phyloP scores from a whole-genome alignment of 1,140 invertebrate species.

The Orchesella cincta region DNA sequence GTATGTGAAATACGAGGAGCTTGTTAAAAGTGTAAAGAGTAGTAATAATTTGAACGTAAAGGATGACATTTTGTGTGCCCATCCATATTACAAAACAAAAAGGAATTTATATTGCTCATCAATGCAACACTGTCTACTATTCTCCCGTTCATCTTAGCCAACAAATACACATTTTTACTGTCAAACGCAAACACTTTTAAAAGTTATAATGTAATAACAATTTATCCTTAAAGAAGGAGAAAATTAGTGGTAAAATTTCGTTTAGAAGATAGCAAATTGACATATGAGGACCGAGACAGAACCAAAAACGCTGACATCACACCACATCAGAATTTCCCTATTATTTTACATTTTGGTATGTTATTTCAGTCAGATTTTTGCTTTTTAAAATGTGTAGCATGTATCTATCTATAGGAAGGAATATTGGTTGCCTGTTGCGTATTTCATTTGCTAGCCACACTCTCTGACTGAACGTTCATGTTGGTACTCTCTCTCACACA shows the following conservation, averaged over 20 bases:
- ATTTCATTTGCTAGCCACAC: too few relatives aligned
- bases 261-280: neutral
- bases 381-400: neutral
- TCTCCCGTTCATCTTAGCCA: too few relatives aligned
- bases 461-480: too few relatives aligned
- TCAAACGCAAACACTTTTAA: too few relatives aligned
- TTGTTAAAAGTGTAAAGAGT: neutral
- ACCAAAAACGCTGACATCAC: neutral
- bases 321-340: neutral
- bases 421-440: too few relatives aligned
- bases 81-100: too few relatives aligned
- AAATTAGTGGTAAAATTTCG: neutral
- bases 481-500: too few relatives aligned
- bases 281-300: neutral
- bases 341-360: too few relatives aligned
- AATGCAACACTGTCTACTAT: neutral
- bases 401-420: too few relatives aligned
- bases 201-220: too few relatives aligned
- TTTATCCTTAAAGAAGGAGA: constrained; percentile 14
- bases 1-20: too few relatives aligned
- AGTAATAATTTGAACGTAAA: neutral
- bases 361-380: neutral
- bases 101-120: neutral
- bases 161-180: too few relatives aligned
- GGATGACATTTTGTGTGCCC: neutral